Evolutionary conservation across 2,888 invertebrate species (phyloP).

Genomic region (Yponomeuta plumbellus): DNA sequence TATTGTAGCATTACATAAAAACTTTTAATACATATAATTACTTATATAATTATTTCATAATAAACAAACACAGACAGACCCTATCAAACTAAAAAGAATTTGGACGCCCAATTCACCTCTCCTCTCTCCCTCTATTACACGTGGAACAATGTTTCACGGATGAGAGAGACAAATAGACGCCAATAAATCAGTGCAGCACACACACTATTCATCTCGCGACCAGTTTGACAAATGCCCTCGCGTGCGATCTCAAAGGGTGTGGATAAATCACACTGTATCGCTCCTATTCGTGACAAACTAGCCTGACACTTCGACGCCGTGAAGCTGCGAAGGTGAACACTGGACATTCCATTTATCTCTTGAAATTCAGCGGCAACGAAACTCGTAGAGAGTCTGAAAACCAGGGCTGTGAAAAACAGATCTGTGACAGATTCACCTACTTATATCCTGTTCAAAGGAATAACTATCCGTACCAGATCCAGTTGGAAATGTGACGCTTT

Average conservation of each 20-base stretch:
- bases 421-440: no score
- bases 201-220: conserved; percentile 47
- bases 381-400: not conserved
- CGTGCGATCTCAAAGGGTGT: conserved; percentile 34
- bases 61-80: no score
- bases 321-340: not conserved
- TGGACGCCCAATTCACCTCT: no score
- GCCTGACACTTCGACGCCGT: not conserved
- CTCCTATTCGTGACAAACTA: conserved; percentile 20
- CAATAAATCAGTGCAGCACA: conserved; percentile 50
- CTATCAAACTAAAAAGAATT: no score
- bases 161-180: no score
- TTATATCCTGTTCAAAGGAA: no score
- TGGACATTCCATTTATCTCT: not conserved
- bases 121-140: no score
- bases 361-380: not conserved
- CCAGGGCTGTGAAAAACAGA: not conserved
- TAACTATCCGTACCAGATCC: not conserved
- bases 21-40: no score
- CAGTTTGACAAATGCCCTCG: conserved; percentile 51
- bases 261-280: conserved; percentile 53
- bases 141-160: not conserved
- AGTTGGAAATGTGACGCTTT: not conserved
- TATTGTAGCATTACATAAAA: no score
- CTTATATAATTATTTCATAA: no score